phyloP scores from a whole-genome alignment of 2,888 invertebrate species.

The Chymomyza fuscimana region DNA sequence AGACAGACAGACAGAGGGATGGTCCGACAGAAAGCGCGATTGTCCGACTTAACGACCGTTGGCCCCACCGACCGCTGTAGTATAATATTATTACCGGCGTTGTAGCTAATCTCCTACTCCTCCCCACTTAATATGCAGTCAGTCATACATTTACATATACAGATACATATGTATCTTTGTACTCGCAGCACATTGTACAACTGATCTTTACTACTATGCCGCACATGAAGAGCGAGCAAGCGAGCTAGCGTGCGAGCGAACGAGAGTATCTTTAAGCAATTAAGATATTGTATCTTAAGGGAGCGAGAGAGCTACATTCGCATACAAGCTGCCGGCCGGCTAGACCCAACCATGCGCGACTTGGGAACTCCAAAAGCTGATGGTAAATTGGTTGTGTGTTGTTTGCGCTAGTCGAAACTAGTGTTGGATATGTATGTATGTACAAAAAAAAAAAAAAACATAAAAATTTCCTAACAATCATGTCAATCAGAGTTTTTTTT shows the following conservation, averaged over 20 bases:
- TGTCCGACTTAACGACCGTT: slow-evolving; percentile 7
- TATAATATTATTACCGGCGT: slow-evolving; percentile 62
- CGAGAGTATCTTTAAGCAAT: slow-evolving; percentile 19
- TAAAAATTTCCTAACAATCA: neutral
- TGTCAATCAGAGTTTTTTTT: neutral
- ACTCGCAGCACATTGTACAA: no score
- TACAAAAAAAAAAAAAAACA: neutral
- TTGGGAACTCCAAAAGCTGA: neutral
- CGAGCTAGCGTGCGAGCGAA: slow-evolving; percentile 20
- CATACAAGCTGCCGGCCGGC: no score
- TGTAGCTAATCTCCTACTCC: slow-evolving; percentile 16
- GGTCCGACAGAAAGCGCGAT: slow-evolving; percentile 34
- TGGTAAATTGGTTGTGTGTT: slow-evolving; percentile 3
- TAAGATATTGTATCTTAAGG: neutral
- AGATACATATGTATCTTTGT: neutral
- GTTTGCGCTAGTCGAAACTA: neutral
- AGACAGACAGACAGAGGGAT: slow-evolving; percentile 21
- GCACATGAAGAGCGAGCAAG: slow-evolving; percentile 11
- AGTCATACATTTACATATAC: neutral
- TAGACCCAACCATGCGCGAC: no score
- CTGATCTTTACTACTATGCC: neutral
- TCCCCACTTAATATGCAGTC: neutral
- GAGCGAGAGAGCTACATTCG: slow-evolving; percentile 19
- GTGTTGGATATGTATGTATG: neutral
- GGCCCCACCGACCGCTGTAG: slow-evolving; percentile 36